Evolutionary conservation across 2,113 vertebrate genomes (phyloP).

Genomic region (Pogonocichla stellata): DNA sequence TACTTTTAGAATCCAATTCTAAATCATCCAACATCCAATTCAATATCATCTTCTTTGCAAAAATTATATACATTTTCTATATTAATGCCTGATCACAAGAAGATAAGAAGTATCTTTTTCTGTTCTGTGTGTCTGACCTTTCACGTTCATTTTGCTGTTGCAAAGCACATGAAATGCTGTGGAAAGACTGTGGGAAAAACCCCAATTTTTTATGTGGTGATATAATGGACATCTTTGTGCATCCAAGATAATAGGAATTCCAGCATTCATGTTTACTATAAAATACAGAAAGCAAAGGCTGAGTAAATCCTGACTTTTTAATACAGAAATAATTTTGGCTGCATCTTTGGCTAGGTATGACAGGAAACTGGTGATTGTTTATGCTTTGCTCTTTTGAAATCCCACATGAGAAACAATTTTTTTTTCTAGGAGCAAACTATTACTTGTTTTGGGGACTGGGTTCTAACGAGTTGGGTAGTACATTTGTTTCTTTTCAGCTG

Average conservation of each 20-base stretch:
- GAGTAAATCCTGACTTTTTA: not conserved
- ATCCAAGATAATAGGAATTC: not conserved
- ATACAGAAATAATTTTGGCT: not conserved
- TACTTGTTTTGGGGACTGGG: conserved; percentile 9
- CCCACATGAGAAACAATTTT: conserved; percentile 27
- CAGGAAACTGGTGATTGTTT: conserved; percentile 29
- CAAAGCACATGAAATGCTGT: not conserved
- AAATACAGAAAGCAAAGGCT: not conserved
- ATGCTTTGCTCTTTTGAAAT: conserved; percentile 16
- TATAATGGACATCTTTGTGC: not conserved
- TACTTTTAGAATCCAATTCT: not conserved
- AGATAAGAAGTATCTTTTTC: not conserved
- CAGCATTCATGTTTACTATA: not conserved
- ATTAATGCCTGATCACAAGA: not conserved
- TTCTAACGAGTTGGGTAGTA: conserved; percentile 4
- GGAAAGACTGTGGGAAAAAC: not conserved
- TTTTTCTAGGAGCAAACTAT: conserved; percentile 51
- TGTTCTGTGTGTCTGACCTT: not conserved
- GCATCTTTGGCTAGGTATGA: not conserved
- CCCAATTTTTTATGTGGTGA: not conserved
- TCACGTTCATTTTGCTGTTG: not conserved
- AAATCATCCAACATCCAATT: not conserved
- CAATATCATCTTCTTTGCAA: not conserved
- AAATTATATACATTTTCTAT: not conserved
- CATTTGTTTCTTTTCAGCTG: not conserved